phyloP scores from a whole-genome alignment of 2,797 vertebrate genomes.

The Siniperca scherzeri region DNA sequence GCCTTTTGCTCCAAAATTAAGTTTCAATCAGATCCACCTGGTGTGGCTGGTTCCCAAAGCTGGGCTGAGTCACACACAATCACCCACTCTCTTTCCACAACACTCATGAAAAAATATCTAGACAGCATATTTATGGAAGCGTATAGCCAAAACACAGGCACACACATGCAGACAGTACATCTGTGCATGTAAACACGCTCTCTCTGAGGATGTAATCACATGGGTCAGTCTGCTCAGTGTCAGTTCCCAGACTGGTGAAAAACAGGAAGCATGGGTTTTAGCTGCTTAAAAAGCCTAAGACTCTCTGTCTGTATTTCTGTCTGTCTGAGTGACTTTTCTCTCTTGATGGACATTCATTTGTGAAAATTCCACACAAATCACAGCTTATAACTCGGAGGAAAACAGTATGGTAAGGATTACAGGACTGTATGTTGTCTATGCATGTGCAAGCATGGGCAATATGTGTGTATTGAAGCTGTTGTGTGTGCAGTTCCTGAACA shows the following conservation, averaged over 20 bases:
- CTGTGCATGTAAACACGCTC: slow-evolving; percentile 12
- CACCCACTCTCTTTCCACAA: slow-evolving; percentile 19
- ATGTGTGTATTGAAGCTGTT: slow-evolving; percentile 26
- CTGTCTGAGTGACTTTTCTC: slow-evolving; percentile 7
- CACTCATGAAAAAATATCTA: slow-evolving; percentile 25
- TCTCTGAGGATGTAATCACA: slow-evolving; percentile 72
- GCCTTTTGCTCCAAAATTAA: slow-evolving; percentile 27
- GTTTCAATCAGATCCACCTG: slow-evolving; percentile 73
- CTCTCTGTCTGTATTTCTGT: slow-evolving; percentile 24
- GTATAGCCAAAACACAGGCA: slow-evolving; percentile 15
- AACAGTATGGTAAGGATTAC: not conserved
- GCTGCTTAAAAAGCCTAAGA: slow-evolving; percentile 66
- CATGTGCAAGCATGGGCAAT: slow-evolving; percentile 21
- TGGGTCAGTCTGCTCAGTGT: slow-evolving; percentile 79
- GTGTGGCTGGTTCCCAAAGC: slow-evolving; percentile 28
- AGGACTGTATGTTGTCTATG: not conserved
- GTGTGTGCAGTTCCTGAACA: slow-evolving; percentile 54
- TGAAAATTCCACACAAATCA: slow-evolving; percentile 86
- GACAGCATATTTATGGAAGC: slow-evolving; percentile 8
- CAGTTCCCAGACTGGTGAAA: slow-evolving; percentile 59
- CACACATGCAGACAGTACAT: slow-evolving; percentile 28
- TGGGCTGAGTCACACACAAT: slow-evolving; percentile 32
- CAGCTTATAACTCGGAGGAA: slow-evolving; percentile 56
- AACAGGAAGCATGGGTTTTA: slow-evolving; percentile 80
- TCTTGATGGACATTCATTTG: slow-evolving; percentile 82